Evolutionary conservation across 2,888 invertebrate genomes (phyloP), one percentile per base, ranked within the genome.

Genomic region (Megamerina dolium): DNA sequence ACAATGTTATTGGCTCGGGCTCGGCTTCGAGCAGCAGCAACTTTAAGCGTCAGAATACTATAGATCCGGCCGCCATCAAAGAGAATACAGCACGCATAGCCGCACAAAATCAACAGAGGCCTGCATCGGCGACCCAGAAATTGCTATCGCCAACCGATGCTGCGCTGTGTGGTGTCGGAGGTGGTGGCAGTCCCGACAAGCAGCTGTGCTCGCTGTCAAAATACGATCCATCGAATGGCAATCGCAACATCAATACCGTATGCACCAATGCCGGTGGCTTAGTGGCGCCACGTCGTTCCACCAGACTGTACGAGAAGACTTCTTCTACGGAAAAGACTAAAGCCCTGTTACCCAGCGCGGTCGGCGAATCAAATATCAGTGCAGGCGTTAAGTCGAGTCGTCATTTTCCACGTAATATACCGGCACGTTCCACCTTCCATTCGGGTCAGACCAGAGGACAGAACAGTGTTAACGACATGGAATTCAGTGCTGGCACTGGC

Each of bases 381-480:
- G 77, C 82, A 55, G 75, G 78, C 61, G 72, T 73, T 55, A 73
- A 73, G 67, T 74, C 74, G 68, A 70, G 78, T 71, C 71, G 70
- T 76, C 77, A 68, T 66, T 92, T 95, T 80, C 92, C 93, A 50
- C 79, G 95, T 73, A 93, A 93, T 75, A 90, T 93, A 61, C 89
- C 92, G 57, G 90, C 89, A 68, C 81, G 96, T 68, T 93, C 92
- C 71, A 96, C 96, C 73, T 95, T 95, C 81, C 96, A 96, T 75
- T 91, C 92, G 72, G 95, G 90, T 51, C 83, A 84, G 72, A 84
- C 82, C 58, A 75, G 84, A 64, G 77, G 81, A 58, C 74, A n/a
- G n/a, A n/a, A 80, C 70, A 74, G 76, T 65, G 70, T 75, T 47
- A 70, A 75, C 46, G 75, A 75, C 49, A 58, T 72, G 57, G 72